These are phyloP conservation scores for Mesoclemmys tuberculata DNA, from an alignment of 2,113 vertebrate species.

Conservation along the genomic window DNA sequence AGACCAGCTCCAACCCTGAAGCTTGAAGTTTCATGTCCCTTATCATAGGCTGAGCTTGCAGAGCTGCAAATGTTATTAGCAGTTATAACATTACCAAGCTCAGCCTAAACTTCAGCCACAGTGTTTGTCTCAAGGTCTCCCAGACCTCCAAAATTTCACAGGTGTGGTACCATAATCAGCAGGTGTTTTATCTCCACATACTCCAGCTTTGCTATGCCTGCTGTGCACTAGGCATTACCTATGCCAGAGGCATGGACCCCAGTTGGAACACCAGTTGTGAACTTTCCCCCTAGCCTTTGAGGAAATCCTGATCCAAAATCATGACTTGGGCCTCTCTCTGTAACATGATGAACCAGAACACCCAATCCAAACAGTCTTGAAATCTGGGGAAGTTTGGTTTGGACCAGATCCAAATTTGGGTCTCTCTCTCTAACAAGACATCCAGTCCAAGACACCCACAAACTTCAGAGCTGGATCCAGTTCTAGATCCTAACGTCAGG, in stretches of 20 bases:
- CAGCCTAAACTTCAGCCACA: not conserved
- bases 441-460: not conserved
- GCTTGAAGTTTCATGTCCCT: not conserved
- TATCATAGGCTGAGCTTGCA: not conserved
- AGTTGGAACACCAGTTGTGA: not conserved
- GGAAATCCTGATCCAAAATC: not conserved
- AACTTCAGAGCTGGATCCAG: not conserved
- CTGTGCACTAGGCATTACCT: not conserved
- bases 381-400: not conserved
- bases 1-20: not conserved
- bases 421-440: not conserved
- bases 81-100: not conserved
- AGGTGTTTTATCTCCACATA: not conserved
- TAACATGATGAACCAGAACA: not conserved
- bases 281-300: not conserved
- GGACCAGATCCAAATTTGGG: not conserved
- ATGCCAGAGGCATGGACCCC: not conserved
- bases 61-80: not conserved
- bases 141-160: not conserved
- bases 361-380: not conserved
- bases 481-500: not conserved
- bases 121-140: not conserved
- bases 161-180: not conserved
- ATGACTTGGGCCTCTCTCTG: not conserved
- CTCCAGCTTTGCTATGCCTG: not conserved